phyloP scores from a whole-genome alignment of 2,797 vertebrate species.

The Graptemys geographica region DNA sequence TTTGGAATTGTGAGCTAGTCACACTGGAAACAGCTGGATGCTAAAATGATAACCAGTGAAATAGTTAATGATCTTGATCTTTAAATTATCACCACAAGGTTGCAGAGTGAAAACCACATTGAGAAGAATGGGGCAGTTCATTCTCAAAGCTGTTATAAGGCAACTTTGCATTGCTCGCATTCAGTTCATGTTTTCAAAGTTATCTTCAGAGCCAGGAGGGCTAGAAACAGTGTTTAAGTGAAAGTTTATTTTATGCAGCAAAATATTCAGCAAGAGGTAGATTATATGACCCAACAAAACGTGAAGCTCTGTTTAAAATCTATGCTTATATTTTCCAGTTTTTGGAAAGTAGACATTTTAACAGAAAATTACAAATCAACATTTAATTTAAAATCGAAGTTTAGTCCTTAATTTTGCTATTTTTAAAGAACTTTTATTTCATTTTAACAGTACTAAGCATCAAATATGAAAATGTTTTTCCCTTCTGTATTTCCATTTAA shows the following conservation, averaged over 20 bases:
- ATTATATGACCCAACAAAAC: background rate
- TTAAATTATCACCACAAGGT: background rate
- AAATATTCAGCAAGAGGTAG: background rate
- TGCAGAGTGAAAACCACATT: background rate
- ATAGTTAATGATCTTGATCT: background rate
- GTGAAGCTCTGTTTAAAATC: background rate
- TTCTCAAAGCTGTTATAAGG: background rate
- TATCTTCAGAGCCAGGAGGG: background rate
- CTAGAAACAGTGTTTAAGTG: background rate
- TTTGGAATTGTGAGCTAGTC: background rate
- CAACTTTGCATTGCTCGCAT: background rate
- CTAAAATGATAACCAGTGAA: background rate
- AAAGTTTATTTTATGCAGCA: background rate
- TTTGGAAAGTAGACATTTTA: background rate
- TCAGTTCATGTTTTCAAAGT: background rate
- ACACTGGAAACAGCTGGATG: background rate
- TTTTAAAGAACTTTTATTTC: slow-evolving; percentile 4
- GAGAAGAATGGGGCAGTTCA: background rate
- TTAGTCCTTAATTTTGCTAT: background rate
- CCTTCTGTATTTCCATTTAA: slow-evolving; percentile 38
- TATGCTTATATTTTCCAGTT: background rate
- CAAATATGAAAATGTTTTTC: background rate
- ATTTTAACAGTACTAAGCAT: background rate
- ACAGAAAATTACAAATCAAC: background rate
- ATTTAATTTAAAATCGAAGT: background rate